phyloP scores from a whole-genome alignment of 2,888 invertebrate genomes.

The Eremobia ochroleuca region DNA sequence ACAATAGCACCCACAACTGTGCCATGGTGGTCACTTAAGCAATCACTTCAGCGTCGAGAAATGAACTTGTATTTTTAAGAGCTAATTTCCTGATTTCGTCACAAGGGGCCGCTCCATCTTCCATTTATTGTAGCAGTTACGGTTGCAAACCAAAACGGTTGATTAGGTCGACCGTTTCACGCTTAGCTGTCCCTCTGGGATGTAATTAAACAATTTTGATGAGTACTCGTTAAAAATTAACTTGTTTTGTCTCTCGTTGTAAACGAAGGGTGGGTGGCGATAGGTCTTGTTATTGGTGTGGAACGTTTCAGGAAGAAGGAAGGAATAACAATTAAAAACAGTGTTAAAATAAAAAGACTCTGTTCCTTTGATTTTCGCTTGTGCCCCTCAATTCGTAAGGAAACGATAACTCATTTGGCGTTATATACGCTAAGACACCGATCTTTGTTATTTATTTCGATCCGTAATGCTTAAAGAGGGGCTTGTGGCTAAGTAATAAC shows the following conservation, averaged over 20 bases:
- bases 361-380: neutral
- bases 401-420: no score
- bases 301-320: slow-evolving; percentile 17
- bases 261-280: slow-evolving; percentile 38
- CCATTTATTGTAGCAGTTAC: slow-evolving; percentile 78
- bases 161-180: slow-evolving; percentile 79
- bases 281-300: slow-evolving; percentile 51
- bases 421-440: no score
- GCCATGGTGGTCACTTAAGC: slow-evolving; percentile 21
- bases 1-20: slow-evolving; percentile 12
- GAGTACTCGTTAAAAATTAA: slow-evolving; percentile 85
- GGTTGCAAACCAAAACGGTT: slow-evolving; percentile 76
- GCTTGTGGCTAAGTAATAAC: no score
- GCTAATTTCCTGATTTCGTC: slow-evolving; percentile 80
- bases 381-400: no score
- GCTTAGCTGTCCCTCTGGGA: slow-evolving; percentile 81
- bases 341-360: slow-evolving; percentile 4
- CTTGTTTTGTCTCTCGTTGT: slow-evolving; percentile 78
- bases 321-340: slow-evolving; percentile 15
- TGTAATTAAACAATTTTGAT: slow-evolving; percentile 87
- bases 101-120: slow-evolving; percentile 64
- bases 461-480: no score
- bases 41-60: slow-evolving; percentile 50
- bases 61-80: slow-evolving; percentile 76
- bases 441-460: no score